phyloP scores from a whole-genome alignment of 2,797 vertebrate genomes.

The Pipistrellus nathusii region DNA sequence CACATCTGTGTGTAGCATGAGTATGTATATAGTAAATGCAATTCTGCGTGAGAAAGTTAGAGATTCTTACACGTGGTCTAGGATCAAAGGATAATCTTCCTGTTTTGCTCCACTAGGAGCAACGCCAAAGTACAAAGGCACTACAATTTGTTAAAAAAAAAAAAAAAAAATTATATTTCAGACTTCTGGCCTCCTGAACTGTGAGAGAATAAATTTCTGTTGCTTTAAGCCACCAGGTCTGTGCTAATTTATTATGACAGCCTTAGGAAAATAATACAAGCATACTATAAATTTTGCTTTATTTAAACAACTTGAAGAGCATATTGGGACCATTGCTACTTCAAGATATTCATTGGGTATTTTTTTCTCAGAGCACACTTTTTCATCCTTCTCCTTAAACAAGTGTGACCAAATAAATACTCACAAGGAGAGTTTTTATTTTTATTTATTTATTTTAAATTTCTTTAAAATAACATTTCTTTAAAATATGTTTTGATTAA shows the following conservation, averaged over 20 bases:
- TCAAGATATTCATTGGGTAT: neutral
- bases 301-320: conserved; percentile 5
- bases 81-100: neutral
- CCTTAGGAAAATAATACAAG: neutral
- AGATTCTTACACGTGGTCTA: neutral
- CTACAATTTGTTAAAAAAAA: neutral
- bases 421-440: neutral
- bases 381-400: neutral
- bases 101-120: neutral
- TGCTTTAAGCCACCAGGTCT: neutral
- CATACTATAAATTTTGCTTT: neutral
- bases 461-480: too few relatives aligned
- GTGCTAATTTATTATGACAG: neutral
- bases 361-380: neutral
- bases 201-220: neutral
- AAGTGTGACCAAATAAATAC: neutral
- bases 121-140: neutral
- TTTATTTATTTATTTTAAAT: too few relatives aligned
- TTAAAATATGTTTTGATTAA: too few relatives aligned
- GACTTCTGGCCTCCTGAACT: neutral
- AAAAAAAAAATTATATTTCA: conserved; percentile 18
- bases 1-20: too few relatives aligned
- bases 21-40: neutral
- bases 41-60: neutral
- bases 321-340: neutral